Percentiles rank a stretch among this genome's conserved stretches.
Evolutionary conservation across 2,113 vertebrate genomes (phyloP).

Genomic region (Scatophagus argus): DNA sequence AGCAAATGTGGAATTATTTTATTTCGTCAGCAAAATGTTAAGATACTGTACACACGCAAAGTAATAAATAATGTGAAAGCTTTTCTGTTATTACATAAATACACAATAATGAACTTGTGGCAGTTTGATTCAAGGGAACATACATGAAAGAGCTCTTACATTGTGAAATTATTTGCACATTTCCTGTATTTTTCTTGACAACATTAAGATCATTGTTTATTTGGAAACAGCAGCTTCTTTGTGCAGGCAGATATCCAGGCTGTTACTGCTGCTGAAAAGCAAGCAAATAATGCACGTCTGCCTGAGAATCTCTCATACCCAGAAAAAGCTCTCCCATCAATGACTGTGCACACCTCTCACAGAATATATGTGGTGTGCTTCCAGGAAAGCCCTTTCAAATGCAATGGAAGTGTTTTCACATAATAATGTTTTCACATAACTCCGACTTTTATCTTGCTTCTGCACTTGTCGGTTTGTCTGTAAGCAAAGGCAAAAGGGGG

Average conservation of each 20-base stretch:
- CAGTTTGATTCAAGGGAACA: neutral
- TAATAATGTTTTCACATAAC: constrained; percentile 53
- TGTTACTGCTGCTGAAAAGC: constrained; percentile 23
- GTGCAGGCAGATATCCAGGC: constrained; percentile 5
- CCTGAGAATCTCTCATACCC: constrained; percentile 28
- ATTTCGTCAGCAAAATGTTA: neutral
- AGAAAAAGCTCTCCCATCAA: constrained; percentile 24
- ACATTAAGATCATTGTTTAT: constrained; percentile 13
- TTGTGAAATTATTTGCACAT: constrained; percentile 13
- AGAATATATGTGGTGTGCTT: constrained; percentile 27
- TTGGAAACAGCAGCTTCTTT: constrained; percentile 16
- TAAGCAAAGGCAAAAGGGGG: constrained; percentile 10
- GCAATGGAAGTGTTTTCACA: constrained; percentile 41
- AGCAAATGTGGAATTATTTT: neutral
- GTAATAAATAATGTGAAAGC: neutral
- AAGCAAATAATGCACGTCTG: constrained; percentile 42
- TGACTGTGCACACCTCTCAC: constrained; percentile 29
- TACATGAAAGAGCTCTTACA: constrained; percentile 4
- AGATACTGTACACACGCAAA: neutral
- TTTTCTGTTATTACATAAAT: neutral
- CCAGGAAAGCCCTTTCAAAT: constrained; percentile 55
- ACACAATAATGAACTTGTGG: constrained; percentile 12
- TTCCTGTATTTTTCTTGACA: constrained; percentile 7
- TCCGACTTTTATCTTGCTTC: constrained; percentile 54
- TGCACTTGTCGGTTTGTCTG: constrained; percentile 58